Evolutionary conservation across 2,888 invertebrate genomes (phyloP).

Genomic region (Drosophila diplacantha): DNA sequence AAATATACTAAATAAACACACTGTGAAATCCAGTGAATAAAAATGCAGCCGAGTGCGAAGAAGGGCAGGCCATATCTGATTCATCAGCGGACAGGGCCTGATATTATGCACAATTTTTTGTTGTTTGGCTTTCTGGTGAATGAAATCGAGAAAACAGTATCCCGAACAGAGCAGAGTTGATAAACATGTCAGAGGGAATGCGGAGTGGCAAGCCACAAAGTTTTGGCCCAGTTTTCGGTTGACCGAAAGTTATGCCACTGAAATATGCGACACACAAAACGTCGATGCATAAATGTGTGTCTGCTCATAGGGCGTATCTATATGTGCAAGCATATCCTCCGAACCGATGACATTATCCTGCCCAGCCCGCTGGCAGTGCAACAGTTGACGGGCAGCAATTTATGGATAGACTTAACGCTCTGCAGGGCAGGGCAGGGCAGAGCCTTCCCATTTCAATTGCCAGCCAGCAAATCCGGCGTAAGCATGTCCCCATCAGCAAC

Average conservation of each 20-base stretch:
- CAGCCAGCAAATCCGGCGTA: slow-evolving; percentile 44
- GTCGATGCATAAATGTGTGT: slow-evolving; percentile 13
- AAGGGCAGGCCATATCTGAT: slow-evolving; percentile 14
- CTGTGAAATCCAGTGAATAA: slow-evolving; percentile 10
- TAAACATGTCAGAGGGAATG: slow-evolving; percentile 33
- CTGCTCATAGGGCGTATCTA: slow-evolving; percentile 3
- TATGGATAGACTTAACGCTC: slow-evolving; percentile 51
- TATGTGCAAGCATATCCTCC: slow-evolving; percentile 11
- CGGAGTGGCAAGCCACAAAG: slow-evolving; percentile 24
- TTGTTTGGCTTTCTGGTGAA: slow-evolving; percentile 17
- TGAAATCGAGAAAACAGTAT: slow-evolving; percentile 23
- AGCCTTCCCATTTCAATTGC: slow-evolving; percentile 36
- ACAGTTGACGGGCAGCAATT: slow-evolving; percentile 46
- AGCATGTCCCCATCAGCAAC: slow-evolving; percentile 50
- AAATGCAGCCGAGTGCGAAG: slow-evolving; percentile 8
- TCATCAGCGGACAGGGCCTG: slow-evolving; percentile 10
- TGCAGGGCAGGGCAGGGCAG: slow-evolving; percentile 34
- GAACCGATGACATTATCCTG: slow-evolving; percentile 34
- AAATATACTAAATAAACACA: slow-evolving; percentile 14
- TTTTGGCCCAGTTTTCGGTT: slow-evolving; percentile 43
- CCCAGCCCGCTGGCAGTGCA: slow-evolving; percentile 25
- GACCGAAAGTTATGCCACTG: slow-evolving; percentile 34
- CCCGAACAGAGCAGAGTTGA: slow-evolving; percentile 21
- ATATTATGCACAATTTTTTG: slow-evolving; percentile 13
- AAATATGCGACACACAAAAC: slow-evolving; percentile 32